Percentiles rank a stretch among this genome's conserved stretches.
phyloP scores from a whole-genome alignment of 1,140 invertebrate species.

The Lasioglossum baleicum region DNA sequence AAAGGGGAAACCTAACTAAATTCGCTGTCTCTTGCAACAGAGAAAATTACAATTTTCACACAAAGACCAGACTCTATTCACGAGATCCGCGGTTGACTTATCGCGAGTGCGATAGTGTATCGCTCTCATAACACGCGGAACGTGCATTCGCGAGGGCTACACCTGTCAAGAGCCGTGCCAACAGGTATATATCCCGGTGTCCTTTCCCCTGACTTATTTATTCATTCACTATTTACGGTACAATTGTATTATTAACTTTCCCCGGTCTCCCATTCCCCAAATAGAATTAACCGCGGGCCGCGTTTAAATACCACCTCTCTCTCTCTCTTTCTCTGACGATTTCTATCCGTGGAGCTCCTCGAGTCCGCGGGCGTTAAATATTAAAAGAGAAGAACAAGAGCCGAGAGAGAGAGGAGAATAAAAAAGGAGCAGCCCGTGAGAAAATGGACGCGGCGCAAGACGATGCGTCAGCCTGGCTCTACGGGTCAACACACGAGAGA shows the following conservation, averaged over 20 bases:
- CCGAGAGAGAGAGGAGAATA: background rate
- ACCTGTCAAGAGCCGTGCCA: background rate
- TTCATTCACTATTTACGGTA: constrained; percentile 3
- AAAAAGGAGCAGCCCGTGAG: background rate
- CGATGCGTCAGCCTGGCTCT: background rate
- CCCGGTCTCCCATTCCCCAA: background rate
- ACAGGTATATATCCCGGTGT: background rate
- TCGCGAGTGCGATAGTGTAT: too few relatives aligned
- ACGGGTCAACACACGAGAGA: background rate
- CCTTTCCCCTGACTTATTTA: background rate
- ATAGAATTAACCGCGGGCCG: background rate
- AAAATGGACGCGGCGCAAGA: background rate
- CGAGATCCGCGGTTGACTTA: too few relatives aligned
- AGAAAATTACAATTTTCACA: too few relatives aligned
- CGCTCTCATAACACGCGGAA: too few relatives aligned
- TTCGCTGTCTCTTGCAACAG: too few relatives aligned
- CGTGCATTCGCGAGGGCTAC: background rate
- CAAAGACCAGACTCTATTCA: too few relatives aligned
- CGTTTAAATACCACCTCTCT: background rate
- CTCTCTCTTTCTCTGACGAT: background rate
- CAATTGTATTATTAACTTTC: constrained; percentile 2
- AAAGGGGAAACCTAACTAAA: too few relatives aligned
- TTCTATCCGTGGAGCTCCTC: background rate
- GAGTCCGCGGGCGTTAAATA: background rate
- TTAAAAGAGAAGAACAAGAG: background rate